Evolutionary conservation across 2,888 invertebrate species (phyloP), one percentile per base, ranked within the genome.

Genomic region (Noctua janthe): DNA sequence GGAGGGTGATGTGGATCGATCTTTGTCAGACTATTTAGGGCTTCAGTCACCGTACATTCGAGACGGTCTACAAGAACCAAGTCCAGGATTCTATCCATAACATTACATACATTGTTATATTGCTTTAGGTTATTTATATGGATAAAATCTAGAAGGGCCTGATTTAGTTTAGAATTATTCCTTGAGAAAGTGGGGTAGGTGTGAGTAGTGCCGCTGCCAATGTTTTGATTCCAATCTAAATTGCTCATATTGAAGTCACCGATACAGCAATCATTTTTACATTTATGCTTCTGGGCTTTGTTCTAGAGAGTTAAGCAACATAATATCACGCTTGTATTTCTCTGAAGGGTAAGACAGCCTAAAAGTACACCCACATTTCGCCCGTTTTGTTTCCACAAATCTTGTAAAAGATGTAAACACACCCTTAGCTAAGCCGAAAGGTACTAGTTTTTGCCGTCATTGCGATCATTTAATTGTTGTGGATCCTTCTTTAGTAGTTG

Each of bases 71-170:
- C 51, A 56, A 74, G 69, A 47, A 74, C 39, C 78, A 78, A 70
- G 72, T 78, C 74, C 51, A 74, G 51, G 39, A 78, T 74, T 35
- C n/a, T 71, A 62, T 64, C 35, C 39, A 71, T 74, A 51, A 74
- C 23, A 74, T 78, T 78, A 29, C n/a, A 2, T 23, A 74, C 73
- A 51, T 56, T 39, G 49, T 78, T 78, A 62, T 7, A 74, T 54
- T 71, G 78, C 0, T 17, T 70, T 11, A 51, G 70, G 20, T 70
- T 70, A 51, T 71, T 35, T 35, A 64, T 35, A 8, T 35, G 64
- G 17, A 64, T 35, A 64, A 78, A 78, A 17, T 64, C 35, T 64
- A 35, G 8, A 64, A 64, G 17, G 15, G 64, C 7, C 64, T 39
- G 39, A 64, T 64, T 64, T 4, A 35, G 17, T 35, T 35, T 35